A percentile compares a stretch with the other conserved stretches of the same genome.
These are phyloP conservation scores for Lypha dubia DNA, from an alignment of 2,888 invertebrate species.

Conservation along the genomic window DNA sequence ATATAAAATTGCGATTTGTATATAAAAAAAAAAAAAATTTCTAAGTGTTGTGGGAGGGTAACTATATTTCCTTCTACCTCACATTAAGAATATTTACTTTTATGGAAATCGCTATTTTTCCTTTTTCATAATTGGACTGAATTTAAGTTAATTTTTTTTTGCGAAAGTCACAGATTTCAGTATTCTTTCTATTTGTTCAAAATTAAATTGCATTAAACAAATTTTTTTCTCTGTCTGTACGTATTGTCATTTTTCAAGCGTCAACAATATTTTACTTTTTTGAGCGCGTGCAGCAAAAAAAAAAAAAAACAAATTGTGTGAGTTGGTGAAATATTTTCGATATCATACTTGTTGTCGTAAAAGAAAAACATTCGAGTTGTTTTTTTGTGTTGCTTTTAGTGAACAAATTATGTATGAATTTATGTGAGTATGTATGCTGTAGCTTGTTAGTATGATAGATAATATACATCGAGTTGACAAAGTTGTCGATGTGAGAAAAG, in stretches of 20 bases:
- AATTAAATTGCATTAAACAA: background rate
- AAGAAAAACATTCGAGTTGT: background rate
- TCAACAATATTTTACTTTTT: background rate
- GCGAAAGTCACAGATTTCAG: too few species aligned
- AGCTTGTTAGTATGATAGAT: slow-evolving; percentile 26
- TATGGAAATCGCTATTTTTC: too few species aligned
- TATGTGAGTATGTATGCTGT: too few species aligned
- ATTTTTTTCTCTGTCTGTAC: background rate
- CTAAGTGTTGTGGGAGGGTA: too few species aligned
- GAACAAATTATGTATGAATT: slow-evolving; percentile 15
- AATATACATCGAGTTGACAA: slow-evolving; percentile 51
- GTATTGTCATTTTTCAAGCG: background rate
- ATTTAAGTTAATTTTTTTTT: too few species aligned
- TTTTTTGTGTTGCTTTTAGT: slow-evolving; percentile 3
- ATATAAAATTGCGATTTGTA: too few species aligned
- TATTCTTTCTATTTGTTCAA: too few species aligned
- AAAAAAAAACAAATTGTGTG: too few species aligned
- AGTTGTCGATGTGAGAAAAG: slow-evolving; percentile 53
- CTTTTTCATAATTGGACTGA: too few species aligned
- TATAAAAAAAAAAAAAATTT: too few species aligned
- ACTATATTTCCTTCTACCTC: too few species aligned
- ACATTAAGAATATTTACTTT: too few species aligned
- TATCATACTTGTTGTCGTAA: slow-evolving; percentile 2
- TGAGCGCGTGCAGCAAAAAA: background rate
- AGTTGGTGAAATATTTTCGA: slow-evolving; percentile 22